Evolutionary conservation across 2,113 vertebrate genomes (phyloP).

Genomic region (Aegotheles bennettii): DNA sequence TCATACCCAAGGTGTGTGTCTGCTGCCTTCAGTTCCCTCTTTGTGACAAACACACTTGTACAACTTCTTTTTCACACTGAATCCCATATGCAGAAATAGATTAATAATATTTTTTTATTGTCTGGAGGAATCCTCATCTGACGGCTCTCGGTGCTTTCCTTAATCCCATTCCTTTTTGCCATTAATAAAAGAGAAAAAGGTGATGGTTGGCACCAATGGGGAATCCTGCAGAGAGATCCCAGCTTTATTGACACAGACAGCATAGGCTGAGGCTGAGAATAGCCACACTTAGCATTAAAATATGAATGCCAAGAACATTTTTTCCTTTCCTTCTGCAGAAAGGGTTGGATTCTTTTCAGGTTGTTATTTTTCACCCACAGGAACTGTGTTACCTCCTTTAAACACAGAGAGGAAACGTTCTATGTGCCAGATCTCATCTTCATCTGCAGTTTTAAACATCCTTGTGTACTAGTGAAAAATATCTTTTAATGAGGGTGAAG

Average conservation of each 20-base stretch:
- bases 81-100: too few species aligned
- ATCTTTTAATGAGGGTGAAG: not conserved
- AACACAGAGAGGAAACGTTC: not conserved
- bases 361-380: not conserved
- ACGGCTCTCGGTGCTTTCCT: not conserved
- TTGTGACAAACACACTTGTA: not conserved
- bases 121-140: not conserved
- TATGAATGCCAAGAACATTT: not conserved
- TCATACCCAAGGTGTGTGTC: not conserved
- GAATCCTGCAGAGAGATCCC: not conserved
- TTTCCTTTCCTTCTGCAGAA: not conserved
- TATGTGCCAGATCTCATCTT: fast-evolving
- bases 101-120: not conserved
- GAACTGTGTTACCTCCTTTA: not conserved
- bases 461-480: not conserved
- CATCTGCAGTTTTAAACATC: not conserved
- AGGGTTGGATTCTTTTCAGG: not conserved
- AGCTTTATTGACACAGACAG: not conserved
- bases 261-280: not conserved
- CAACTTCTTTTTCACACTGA: too few species aligned
- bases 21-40: not conserved
- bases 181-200: not conserved
- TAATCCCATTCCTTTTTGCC: not conserved
- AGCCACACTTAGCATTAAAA: not conserved
- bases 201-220: not conserved